Evolutionary conservation across 2,797 vertebrate species (phyloP).

Genomic region (Hydrophis major): DNA sequence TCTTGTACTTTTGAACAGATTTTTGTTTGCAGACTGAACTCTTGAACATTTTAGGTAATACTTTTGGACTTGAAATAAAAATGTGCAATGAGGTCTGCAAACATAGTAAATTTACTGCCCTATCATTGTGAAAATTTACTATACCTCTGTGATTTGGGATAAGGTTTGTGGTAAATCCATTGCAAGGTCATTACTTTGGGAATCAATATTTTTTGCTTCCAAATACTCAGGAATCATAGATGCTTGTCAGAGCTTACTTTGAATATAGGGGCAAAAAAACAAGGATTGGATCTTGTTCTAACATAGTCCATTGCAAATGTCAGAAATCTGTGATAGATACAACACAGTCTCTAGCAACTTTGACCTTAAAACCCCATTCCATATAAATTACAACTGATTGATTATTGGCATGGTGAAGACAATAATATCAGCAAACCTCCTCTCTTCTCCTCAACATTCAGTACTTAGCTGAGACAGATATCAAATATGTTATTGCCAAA

Average conservation of each 20-base stretch:
- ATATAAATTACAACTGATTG: conserved; percentile 6
- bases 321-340: not conserved
- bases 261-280: not conserved
- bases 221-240: not conserved
- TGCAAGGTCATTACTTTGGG: not conserved
- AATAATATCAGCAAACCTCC: not conserved
- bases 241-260: not conserved
- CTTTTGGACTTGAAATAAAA: not conserved
- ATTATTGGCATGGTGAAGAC: not conserved
- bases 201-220: not conserved
- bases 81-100: not conserved
- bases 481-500: not conserved
- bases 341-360: not conserved
- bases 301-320: not conserved
- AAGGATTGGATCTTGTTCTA: not conserved
- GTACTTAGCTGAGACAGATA: not conserved
- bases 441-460: conserved; percentile 6
- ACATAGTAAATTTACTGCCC: not conserved
- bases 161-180: not conserved
- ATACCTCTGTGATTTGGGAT: not conserved
- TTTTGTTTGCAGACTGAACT: not conserved
- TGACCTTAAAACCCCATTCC: conserved; percentile 14
- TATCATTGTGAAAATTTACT: not conserved
- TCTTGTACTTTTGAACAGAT: not conserved
- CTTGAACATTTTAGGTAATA: not conserved